phyloP scores from a whole-genome alignment of 2,113 vertebrate genomes.

The Oreotrochilus melanogaster region DNA sequence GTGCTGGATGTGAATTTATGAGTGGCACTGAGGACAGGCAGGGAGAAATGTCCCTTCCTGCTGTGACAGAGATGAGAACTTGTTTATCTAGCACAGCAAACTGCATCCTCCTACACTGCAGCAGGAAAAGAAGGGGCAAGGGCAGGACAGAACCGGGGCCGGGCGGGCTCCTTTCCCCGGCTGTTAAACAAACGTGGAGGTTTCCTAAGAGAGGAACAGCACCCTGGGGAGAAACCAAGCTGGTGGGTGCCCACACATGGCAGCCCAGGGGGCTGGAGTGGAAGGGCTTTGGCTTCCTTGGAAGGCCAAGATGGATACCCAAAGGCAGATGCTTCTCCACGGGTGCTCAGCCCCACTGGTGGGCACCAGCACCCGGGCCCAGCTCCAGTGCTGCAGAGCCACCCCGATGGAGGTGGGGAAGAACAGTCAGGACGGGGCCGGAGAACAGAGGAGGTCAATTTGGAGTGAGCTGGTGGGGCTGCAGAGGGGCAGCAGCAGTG shows the following conservation, averaged over 20 bases:
- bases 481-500: neutral
- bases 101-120: neutral
- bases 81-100: neutral
- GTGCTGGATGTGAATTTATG: neutral
- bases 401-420: neutral
- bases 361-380: fast-evolving
- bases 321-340: neutral
- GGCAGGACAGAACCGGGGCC: neutral
- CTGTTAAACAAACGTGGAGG: neutral
- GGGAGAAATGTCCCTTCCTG: neutral
- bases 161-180: neutral
- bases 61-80: neutral
- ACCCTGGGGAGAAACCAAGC: neutral
- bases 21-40: neutral
- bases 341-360: neutral
- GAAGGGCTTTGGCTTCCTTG: neutral
- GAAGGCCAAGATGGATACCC: neutral
- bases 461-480: neutral
- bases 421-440: fast-evolving
- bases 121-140: neutral
- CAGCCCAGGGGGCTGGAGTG: neutral
- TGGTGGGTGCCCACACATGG: neutral
- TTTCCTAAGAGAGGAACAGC: neutral
- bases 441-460: neutral
- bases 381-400: neutral